These are phyloP conservation scores for Corydoras sp. DNA, from an alignment of 2,113 vertebrate species.

Conservation along the genomic window DNA sequence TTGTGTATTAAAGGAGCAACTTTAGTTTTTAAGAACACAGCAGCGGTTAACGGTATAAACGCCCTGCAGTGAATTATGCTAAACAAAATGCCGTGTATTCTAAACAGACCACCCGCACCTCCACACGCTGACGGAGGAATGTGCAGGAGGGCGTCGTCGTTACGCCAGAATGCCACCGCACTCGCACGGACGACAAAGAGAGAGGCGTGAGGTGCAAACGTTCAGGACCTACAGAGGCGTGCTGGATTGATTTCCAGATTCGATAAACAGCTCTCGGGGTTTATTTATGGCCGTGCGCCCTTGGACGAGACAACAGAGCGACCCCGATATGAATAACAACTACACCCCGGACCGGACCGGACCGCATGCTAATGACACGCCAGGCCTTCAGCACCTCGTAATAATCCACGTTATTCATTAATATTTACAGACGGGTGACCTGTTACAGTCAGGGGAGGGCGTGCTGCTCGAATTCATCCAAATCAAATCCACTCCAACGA, in stretches of 20 bases:
- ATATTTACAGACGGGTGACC: too few relatives aligned
- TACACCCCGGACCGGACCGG: slow-evolving; percentile 11
- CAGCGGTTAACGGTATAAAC: background rate
- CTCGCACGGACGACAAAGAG: background rate
- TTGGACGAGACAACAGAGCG: slow-evolving; percentile 34
- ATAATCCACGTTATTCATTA: too few relatives aligned
- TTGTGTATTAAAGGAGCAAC: too few relatives aligned
- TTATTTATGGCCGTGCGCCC: slow-evolving; percentile 30
- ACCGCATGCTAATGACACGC: too few relatives aligned
- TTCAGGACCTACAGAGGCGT: background rate
- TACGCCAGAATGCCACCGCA: background rate
- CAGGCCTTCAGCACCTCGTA: too few relatives aligned
- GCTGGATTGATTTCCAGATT: background rate
- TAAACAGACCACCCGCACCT: slow-evolving; percentile 41
- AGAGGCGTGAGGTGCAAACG: background rate
- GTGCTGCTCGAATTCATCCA: too few relatives aligned
- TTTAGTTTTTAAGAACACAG: too few relatives aligned
- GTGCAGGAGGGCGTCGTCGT: slow-evolving; percentile 6
- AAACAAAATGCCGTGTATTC: slow-evolving; percentile 36
- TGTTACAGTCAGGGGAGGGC: too few relatives aligned
- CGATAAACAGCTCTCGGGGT: background rate
- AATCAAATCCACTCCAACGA: slow-evolving; percentile 13
- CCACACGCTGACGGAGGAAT: background rate
- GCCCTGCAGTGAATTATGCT: slow-evolving; percentile 39
- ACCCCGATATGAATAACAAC: slow-evolving; percentile 33